Conservation (phyloP, 2,113 vertebrate genomes). For the Prunella himalayana region DNA sequence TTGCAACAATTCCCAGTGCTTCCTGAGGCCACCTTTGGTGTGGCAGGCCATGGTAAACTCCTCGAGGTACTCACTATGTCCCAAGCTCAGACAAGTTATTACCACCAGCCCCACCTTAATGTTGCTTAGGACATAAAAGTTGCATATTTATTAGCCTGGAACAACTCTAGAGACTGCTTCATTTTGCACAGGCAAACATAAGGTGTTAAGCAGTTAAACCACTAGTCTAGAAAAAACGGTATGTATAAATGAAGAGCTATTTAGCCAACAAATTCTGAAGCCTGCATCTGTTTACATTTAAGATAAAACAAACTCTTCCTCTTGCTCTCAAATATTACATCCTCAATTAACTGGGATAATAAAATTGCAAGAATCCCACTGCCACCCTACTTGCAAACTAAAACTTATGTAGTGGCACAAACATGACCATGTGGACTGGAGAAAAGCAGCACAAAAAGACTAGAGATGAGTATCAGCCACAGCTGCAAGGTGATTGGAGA, state of each 20-base stretch:
- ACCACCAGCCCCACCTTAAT: not conserved
- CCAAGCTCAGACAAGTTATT: not conserved
- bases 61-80: not conserved
- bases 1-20: not conserved
- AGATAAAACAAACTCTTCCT: not conserved
- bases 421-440: not conserved
- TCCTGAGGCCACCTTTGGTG: not conserved
- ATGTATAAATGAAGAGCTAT: not conserved
- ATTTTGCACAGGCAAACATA: not conserved
- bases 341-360: not conserved
- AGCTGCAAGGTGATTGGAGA: not conserved
- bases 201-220: not conserved
- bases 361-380: not conserved
- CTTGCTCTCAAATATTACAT: not conserved
- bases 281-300: not conserved
- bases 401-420: not conserved
- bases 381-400: accelerated
- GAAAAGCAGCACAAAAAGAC: not conserved
- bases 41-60: not conserved
- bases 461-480: not conserved
- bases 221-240: not conserved
- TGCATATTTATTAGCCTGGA: not conserved
- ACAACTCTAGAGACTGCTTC: not conserved
- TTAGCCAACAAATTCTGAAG: not conserved
- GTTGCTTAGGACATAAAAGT: not conserved